Evolutionary conservation across 30 jellyfish, hydroid and myxozoan genomes (phyloP).

Genomic region (Haliclystus octoradiatus): DNA sequence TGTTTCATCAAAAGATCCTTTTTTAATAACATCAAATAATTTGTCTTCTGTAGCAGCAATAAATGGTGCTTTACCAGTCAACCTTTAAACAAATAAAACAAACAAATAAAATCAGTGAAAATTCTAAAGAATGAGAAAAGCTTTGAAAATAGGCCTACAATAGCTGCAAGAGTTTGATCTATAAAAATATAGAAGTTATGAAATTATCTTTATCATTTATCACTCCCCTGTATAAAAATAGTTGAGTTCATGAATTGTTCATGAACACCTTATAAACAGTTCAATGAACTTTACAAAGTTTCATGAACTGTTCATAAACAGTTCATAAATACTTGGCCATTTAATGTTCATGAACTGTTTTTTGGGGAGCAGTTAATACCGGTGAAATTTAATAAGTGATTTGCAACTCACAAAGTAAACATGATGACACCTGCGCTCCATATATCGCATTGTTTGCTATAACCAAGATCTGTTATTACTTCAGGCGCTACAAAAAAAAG

Average conservation of each 20-base stretch:
- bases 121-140: not conserved
- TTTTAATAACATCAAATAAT: slow-evolving; percentile 53
- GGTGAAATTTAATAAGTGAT: not conserved
- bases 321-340: no score
- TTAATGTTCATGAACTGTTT: no score
- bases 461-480: slow-evolving; percentile 73
- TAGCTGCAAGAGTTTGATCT: not conserved
- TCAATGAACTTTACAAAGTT: no score
- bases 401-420: slow-evolving; percentile 46
- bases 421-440: slow-evolving; percentile 82
- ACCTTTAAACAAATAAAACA: slow-evolving; percentile 7
- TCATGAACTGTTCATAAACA: no score
- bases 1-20: slow-evolving; percentile 38
- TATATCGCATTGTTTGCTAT: slow-evolving; percentile 79
- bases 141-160: not conserved
- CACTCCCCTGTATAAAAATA: no score
- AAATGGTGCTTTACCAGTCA: slow-evolving; percentile 71
- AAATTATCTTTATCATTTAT: no score
- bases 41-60: slow-evolving; percentile 72
- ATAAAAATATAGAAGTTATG: not conserved
- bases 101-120: not conserved
- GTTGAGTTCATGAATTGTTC: no score
- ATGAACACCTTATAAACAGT: no score
- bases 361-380: no score
- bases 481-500: slow-evolving; percentile 58